Evolutionary conservation across 1,140 invertebrate species (phyloP).

Genomic region (Nasonia longicornis): DNA sequence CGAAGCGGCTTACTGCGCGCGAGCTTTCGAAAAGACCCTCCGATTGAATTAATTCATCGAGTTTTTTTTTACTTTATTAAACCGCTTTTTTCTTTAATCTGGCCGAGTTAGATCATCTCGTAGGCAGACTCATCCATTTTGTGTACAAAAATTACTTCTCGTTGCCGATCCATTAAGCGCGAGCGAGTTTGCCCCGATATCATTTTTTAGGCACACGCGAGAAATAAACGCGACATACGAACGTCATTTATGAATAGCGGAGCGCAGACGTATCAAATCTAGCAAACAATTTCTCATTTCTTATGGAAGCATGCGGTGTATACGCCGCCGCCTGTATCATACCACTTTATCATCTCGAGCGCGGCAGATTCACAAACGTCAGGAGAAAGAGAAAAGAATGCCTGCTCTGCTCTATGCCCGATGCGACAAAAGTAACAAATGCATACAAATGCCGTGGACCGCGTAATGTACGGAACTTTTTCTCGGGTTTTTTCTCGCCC

Average conservation of each 20-base stretch:
- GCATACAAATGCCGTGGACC: not conserved
- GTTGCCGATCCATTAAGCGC: not conserved
- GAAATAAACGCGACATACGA: not conserved
- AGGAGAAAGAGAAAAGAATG: not conserved
- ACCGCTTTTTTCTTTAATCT: not conserved
- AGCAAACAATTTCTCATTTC: slow-evolving; percentile 1
- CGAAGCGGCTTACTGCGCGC: not conserved
- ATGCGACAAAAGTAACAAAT: slow-evolving; percentile 2
- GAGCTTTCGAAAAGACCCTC: not conserved
- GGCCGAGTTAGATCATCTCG: not conserved
- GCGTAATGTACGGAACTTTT: not conserved
- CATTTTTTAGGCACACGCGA: not conserved
- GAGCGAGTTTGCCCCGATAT: not conserved
- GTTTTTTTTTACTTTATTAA: slow-evolving; percentile 15
- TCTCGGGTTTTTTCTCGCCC: not conserved
- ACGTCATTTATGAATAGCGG: not conserved
- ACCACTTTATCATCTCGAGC: not conserved
- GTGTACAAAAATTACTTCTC: not conserved
- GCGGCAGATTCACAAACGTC: not conserved
- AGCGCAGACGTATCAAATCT: not conserved
- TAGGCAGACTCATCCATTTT: not conserved
- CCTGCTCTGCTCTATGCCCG: not conserved
- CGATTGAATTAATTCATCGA: slow-evolving; percentile 31
- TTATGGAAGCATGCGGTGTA: not conserved
- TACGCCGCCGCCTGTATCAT: not conserved